Evolutionary conservation across 2,797 vertebrate genomes (phyloP).

Genomic region (Lagorchestes hirsutus): DNA sequence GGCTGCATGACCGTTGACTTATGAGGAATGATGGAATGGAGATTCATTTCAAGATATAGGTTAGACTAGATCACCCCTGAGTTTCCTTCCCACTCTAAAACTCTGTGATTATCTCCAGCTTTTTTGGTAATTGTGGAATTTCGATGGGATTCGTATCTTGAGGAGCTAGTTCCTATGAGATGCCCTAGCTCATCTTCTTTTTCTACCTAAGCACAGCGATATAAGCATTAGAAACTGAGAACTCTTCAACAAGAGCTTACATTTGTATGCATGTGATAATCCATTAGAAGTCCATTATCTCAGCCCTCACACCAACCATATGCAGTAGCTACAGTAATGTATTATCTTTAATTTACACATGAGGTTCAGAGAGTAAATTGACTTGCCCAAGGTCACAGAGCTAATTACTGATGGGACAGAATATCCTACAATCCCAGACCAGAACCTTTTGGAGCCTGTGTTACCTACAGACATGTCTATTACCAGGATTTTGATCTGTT

Average conservation of each 20-base stretch:
- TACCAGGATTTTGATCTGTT: background rate
- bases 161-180: conserved; percentile 28
- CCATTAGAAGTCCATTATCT: background rate
- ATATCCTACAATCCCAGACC: background rate
- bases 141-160: background rate
- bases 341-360: background rate
- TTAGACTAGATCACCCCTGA: background rate
- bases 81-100: background rate
- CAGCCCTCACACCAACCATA: background rate
- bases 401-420: background rate
- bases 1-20: background rate
- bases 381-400: background rate
- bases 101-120: conserved; percentile 18
- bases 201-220: conserved; percentile 39
- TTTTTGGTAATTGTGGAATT: background rate
- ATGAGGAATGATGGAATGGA: background rate
- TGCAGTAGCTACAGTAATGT: background rate
- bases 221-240: conserved; percentile 10
- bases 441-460: background rate
- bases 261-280: background rate
- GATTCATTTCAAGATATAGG: background rate
- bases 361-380: background rate
- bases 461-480: background rate
- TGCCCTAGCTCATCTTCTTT: conserved; percentile 43
- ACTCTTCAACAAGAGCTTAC: background rate